Evolutionary conservation across 2,888 invertebrate species (phyloP).

Genomic region (Trypoxylon attenuatum): DNA sequence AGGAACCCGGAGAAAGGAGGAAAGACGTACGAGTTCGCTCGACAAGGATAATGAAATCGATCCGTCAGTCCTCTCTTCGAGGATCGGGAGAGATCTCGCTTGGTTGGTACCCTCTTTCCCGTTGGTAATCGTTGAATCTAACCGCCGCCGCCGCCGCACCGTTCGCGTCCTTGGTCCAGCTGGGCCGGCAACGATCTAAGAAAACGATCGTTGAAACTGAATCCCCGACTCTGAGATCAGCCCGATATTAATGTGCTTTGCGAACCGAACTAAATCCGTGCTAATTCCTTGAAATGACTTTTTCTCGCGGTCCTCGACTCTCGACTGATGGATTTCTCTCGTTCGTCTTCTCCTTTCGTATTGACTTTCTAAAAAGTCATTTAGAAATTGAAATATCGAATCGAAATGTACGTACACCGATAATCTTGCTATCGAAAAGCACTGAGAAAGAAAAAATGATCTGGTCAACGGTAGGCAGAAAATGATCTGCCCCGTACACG

Average conservation of each 20-base stretch:
- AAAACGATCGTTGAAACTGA: conserved; percentile 49
- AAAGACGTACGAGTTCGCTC: conserved; percentile 45
- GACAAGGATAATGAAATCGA: conserved; percentile 48
- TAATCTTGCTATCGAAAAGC: no score
- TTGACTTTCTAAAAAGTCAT: neutral
- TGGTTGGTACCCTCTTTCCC: conserved; percentile 7
- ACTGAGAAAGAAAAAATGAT: no score
- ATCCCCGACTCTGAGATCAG: conserved; percentile 17
- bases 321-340: conserved; percentile 23
- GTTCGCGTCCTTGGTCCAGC: conserved; percentile 43
- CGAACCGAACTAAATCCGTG: conserved; percentile 22
- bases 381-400: neutral
- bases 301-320: conserved; percentile 1
- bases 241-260: conserved; percentile 32
- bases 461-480: no score
- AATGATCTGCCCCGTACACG: no score
- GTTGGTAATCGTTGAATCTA: conserved; percentile 44
- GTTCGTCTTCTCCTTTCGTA: conserved; percentile 13
- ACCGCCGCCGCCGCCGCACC: no score
- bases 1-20: conserved; percentile 5
- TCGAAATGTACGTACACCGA: no score
- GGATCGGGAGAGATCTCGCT: conserved; percentile 36
- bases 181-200: no score
- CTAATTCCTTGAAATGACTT: conserved; percentile 34
- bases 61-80: conserved; percentile 42